Conservation (phyloP, 2,888 invertebrate species). For the Tachina grossa region DNA sequence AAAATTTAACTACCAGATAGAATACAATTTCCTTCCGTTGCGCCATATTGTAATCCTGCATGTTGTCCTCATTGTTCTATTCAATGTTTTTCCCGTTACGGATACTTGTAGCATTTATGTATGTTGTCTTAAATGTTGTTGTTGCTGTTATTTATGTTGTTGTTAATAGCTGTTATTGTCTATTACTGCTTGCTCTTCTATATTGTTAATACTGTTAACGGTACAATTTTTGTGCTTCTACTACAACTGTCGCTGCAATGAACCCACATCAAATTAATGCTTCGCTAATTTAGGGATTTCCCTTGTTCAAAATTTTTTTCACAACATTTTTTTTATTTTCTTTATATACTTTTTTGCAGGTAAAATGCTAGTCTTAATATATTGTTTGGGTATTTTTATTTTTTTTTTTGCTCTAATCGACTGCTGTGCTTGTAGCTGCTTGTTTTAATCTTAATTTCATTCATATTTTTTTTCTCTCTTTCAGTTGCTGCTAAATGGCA, state of each 20-base stretch:
- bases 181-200: slow-evolving; percentile 6
- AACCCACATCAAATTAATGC: slow-evolving; percentile 60
- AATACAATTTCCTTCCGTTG: slow-evolving; percentile 59
- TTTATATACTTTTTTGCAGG: slow-evolving; percentile 29
- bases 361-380: background rate
- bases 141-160: slow-evolving; percentile 36
- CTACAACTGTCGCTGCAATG: background rate
- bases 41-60: slow-evolving; percentile 56
- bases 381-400: background rate
- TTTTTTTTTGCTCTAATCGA: background rate
- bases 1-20: slow-evolving; percentile 59
- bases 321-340: background rate
- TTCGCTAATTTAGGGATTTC: slow-evolving; percentile 56
- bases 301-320: background rate
- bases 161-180: slow-evolving; percentile 28
- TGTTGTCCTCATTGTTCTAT: background rate
- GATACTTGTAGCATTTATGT: slow-evolving; percentile 27
- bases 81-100: background rate
- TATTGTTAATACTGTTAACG: background rate
- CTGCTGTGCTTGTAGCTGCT: background rate
- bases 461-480: background rate
- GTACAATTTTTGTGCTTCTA: background rate
- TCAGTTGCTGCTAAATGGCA: background rate
- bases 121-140: slow-evolving; percentile 56
- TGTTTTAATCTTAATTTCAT: background rate